These are phyloP conservation scores for Atopsyche davidsoni DNA, from an alignment of 1,140 invertebrate genomes.

Conservation along the genomic window DNA sequence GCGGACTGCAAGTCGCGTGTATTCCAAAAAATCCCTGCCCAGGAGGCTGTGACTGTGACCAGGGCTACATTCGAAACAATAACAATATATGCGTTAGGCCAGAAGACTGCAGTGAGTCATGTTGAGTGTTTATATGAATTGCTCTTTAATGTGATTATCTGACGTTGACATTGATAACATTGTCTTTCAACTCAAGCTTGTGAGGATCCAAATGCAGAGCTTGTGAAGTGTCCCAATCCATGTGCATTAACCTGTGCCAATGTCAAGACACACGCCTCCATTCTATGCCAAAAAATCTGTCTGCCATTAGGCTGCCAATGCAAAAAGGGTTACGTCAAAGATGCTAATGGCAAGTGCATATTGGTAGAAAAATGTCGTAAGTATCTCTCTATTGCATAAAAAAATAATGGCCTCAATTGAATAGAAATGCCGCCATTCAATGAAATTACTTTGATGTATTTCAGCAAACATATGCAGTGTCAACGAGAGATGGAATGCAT, in stretches of 20 bases:
- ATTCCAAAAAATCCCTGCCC: not conserved
- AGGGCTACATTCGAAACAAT: slow-evolving; percentile 6
- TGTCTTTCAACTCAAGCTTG: too few relatives aligned
- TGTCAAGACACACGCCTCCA: too few relatives aligned
- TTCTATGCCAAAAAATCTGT: too few relatives aligned
- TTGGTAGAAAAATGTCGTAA: too few relatives aligned
- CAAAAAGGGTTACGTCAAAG: slow-evolving; percentile 3
- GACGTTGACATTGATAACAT: not conserved
- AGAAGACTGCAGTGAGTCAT: slow-evolving; percentile 5
- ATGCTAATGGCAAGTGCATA: too few relatives aligned
- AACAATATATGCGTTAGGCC: not conserved
- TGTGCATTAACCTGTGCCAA: too few relatives aligned
- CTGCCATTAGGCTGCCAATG: too few relatives aligned
- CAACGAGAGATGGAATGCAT: not conserved
- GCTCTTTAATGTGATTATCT: not conserved
- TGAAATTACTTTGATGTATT: not conserved
- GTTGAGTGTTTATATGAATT: not conserved
- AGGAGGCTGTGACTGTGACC: slow-evolving; percentile 9
- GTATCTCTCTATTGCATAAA: too few relatives aligned
- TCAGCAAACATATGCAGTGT: not conserved
- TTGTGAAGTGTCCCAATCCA: too few relatives aligned
- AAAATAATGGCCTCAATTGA: too few relatives aligned
- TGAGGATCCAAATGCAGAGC: too few relatives aligned
- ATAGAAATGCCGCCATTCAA: too few relatives aligned
- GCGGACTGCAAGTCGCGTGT: not conserved